Percentiles rank a stretch among this genome's conserved stretches.
phyloP scores from a whole-genome alignment of 1,140 invertebrate genomes.

The Euborellia annulipes region DNA sequence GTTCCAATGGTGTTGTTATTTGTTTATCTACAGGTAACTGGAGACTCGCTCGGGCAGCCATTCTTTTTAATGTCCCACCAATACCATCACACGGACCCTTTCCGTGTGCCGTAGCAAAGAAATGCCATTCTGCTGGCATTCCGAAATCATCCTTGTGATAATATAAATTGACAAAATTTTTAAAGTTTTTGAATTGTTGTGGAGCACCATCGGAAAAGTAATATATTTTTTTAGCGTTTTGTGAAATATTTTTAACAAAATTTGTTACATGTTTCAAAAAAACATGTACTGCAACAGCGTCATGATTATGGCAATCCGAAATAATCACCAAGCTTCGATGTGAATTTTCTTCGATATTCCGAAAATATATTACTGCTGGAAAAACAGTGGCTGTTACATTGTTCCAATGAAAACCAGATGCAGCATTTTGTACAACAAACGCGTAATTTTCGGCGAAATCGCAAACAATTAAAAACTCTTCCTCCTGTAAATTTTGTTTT shows the following conservation, averaged over 20 bases:
- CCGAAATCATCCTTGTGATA: constrained; percentile 17
- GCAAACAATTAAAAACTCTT: constrained; percentile 2
- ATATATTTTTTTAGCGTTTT: constrained; percentile 14
- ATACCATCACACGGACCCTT: constrained; percentile 20
- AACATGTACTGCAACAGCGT: constrained; percentile 2
- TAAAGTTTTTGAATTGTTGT: constrained; percentile 22
- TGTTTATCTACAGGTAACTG: constrained; percentile 1
- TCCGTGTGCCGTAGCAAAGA: constrained; percentile 21
- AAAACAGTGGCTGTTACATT: constrained; percentile 16
- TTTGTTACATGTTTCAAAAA: constrained; percentile 3
- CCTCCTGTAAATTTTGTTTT: constrained; percentile 9
- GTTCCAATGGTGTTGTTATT: constrained; percentile 3
- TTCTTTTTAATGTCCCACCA: constrained; percentile 15
- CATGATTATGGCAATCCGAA: constrained; percentile 1
- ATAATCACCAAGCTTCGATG: neutral
- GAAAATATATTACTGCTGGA: constrained; percentile 13
- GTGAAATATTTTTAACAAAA: constrained; percentile 1
- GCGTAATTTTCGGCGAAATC: constrained; percentile 18
- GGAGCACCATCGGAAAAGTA: constrained; percentile 20
- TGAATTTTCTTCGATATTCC: too few relatives aligned
- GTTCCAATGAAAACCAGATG: constrained; percentile 13
- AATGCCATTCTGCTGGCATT: constrained; percentile 21
- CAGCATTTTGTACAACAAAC: constrained; percentile 13
- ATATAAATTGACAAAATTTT: constrained; percentile 20
- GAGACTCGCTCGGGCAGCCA: constrained; percentile 7